These are phyloP conservation scores for Cantharis flavilabris DNA, from an alignment of 2,888 invertebrate genomes.

Conservation along the genomic window DNA sequence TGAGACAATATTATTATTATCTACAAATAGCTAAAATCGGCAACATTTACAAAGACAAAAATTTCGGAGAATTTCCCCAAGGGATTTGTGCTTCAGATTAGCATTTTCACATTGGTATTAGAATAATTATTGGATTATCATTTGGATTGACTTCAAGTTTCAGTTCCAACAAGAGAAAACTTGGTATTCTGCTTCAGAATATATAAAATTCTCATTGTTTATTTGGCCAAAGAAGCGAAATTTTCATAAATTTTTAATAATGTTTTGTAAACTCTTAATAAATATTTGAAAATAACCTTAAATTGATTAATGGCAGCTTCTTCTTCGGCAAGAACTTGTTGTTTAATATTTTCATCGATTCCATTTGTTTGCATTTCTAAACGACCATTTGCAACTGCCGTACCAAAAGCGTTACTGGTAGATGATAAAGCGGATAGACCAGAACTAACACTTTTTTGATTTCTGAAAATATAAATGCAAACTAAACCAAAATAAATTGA, in stretches of 20 bases:
- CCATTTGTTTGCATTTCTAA: constrained; percentile 64
- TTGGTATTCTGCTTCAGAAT: too few relatives aligned
- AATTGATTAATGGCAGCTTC: constrained; percentile 95
- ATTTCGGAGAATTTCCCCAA: too few relatives aligned
- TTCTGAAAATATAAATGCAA: constrained; percentile 57
- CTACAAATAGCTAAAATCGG: too few relatives aligned
- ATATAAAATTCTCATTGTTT: too few relatives aligned
- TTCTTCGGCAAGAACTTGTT: constrained; percentile 92
- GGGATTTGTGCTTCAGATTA: too few relatives aligned
- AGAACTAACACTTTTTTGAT: constrained; percentile 87
- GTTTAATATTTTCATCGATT: constrained; percentile 83
- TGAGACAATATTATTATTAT: too few relatives aligned
- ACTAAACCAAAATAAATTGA: not conserved
- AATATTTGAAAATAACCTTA: constrained; percentile 68
- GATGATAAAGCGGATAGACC: constrained; percentile 87
- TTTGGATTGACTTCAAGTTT: too few relatives aligned
- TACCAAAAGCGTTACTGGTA: constrained; percentile 86
- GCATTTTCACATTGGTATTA: too few relatives aligned
- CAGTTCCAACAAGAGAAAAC: too few relatives aligned
- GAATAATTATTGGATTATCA: too few relatives aligned
- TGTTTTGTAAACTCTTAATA: not conserved
- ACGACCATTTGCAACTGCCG: constrained; percentile 65
- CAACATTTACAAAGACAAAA: too few relatives aligned
- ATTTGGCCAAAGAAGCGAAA: not conserved
- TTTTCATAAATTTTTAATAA: not conserved